Percentiles rank a stretch among this genome's conserved stretches.
Evolutionary conservation across 2,113 vertebrate genomes (phyloP).

Genomic region (Panthera uncia): DNA sequence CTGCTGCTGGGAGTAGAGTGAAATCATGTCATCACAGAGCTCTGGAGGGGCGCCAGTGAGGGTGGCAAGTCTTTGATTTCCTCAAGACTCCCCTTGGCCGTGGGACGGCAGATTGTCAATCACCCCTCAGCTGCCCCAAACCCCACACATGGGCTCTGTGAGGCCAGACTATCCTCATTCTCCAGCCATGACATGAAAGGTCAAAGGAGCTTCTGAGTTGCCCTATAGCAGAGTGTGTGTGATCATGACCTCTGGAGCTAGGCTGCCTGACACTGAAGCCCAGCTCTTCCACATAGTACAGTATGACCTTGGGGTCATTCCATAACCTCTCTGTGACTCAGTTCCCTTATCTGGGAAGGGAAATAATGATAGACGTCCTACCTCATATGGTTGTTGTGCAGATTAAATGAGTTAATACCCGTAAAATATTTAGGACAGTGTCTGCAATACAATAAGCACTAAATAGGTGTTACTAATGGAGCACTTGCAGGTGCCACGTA

Average conservation of each 20-base stretch:
- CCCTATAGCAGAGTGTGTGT: too few species aligned
- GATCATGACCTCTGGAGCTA: not conserved
- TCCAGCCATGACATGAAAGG: not conserved
- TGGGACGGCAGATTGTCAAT: not conserved
- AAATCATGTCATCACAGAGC: not conserved
- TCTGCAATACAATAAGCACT: not conserved
- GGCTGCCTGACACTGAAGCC: not conserved
- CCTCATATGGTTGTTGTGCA: not conserved
- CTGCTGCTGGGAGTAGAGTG: slow-evolving; percentile 51
- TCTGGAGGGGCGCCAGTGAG: accelerated
- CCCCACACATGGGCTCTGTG: not conserved
- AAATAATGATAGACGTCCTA: not conserved
- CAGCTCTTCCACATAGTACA: too few species aligned
- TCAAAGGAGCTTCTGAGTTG: accelerated
- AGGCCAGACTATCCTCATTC: not conserved
- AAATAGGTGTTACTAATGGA: not conserved
- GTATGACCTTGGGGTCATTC: not conserved
- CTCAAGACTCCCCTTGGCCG: not conserved
- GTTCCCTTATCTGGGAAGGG: not conserved
- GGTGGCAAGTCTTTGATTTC: not conserved
- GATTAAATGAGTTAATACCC: not conserved
- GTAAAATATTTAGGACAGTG: not conserved
- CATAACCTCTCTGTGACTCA: not conserved
- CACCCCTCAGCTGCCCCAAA: not conserved
- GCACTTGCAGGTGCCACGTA: too few species aligned